A percentile compares a stretch with the other conserved stretches of the same genome.
Evolutionary conservation across 2,888 invertebrate genomes (phyloP).

Genomic region (Troides aeacus): DNA sequence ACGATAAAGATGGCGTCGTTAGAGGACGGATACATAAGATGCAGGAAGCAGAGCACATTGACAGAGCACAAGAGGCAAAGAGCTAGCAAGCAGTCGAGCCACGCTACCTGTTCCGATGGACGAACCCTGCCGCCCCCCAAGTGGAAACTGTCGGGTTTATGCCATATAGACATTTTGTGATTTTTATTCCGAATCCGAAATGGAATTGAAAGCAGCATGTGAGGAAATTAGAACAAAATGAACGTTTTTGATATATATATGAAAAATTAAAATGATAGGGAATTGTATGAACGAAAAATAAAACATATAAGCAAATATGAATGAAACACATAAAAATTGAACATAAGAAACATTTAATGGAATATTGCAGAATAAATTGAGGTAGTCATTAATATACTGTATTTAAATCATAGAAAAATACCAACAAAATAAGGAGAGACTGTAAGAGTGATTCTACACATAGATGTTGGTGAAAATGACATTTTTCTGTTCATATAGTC

Average conservation of each 20-base stretch:
- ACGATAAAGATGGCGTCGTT: slow-evolving; percentile 47
- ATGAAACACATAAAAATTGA: slow-evolving; percentile 2
- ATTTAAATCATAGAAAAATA: slow-evolving; percentile 54
- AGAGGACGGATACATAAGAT: slow-evolving; percentile 74
- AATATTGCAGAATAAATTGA: slow-evolving; percentile 13
- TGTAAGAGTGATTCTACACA: slow-evolving; percentile 67
- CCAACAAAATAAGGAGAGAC: slow-evolving; percentile 71
- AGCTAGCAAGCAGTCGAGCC: slow-evolving; percentile 85
- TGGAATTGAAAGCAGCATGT: slow-evolving; percentile 74
- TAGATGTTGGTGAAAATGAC: slow-evolving; percentile 70
- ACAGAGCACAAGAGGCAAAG: slow-evolving; percentile 83
- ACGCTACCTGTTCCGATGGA: slow-evolving; percentile 90
- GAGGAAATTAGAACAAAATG: slow-evolving; percentile 70
- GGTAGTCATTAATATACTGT: slow-evolving; percentile 20
- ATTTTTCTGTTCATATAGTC: slow-evolving; percentile 74
- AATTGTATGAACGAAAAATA: slow-evolving; percentile 1
- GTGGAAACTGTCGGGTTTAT: slow-evolving; percentile 73
- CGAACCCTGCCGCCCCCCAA: slow-evolving; percentile 78
- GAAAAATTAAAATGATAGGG: slow-evolving; percentile 9
- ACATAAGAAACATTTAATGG: not conserved
- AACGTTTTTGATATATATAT: slow-evolving; percentile 37
- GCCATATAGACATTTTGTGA: slow-evolving; percentile 45
- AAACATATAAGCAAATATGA: slow-evolving; percentile 12
- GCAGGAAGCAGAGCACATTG: slow-evolving; percentile 83
- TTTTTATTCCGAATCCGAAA: slow-evolving; percentile 57